Evolutionary conservation across 2,797 vertebrate genomes (phyloP), one percentile per base, ranked within the genome.

Genomic region (Acanthopagrus latus): DNA sequence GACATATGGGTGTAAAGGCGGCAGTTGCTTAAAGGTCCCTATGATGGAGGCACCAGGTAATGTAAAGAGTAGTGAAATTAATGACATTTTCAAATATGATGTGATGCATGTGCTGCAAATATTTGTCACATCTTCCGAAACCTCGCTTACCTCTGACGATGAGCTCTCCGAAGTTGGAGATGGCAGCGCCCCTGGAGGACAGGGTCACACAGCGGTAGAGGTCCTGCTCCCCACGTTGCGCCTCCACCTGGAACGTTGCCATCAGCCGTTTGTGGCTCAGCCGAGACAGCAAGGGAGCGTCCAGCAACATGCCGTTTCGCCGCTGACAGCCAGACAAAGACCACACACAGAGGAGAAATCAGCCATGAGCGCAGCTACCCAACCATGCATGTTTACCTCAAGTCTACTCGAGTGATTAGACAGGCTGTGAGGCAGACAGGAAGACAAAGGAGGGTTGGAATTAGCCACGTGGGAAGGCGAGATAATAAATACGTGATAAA

Each of bases 151-250:
- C 98, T 97, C 97, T 97, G 81, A 99, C 97, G 0, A 99, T 97
- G 78, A 99, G 97, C 75, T 99, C 97, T 0, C 97, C 98, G 0
- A 99, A 99, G 94, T 99, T 99, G 82, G 97, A 99, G 83, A 99
- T 97, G 0, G 97, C 94, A 0, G 97, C 95, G 0, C 98, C 97
- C 0, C 96, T 94, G 17, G 94, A 48, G 0, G 97, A 97, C 88
- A 96, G 95, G 12, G 97, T 98, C 89, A 99, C 90, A 0, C 98
- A 99, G 78, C 98, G 97, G 84, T 99, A 99, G 65, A 97, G 94
- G 83, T 97, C 97, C 93, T 98, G 97, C 88, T 95, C 93, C 14
- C 92, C 92, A 4, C 94, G 93, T 76, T 96, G 94, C 0, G 94
- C 89, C 0, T 95, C 95, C 91, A 99, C 94, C 75, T 97, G 96